Percentiles rank a stretch among this genome's conserved stretches.
Evolutionary conservation across 2,888 invertebrate species (phyloP).

Genomic region (Luffia ferchaultella): DNA sequence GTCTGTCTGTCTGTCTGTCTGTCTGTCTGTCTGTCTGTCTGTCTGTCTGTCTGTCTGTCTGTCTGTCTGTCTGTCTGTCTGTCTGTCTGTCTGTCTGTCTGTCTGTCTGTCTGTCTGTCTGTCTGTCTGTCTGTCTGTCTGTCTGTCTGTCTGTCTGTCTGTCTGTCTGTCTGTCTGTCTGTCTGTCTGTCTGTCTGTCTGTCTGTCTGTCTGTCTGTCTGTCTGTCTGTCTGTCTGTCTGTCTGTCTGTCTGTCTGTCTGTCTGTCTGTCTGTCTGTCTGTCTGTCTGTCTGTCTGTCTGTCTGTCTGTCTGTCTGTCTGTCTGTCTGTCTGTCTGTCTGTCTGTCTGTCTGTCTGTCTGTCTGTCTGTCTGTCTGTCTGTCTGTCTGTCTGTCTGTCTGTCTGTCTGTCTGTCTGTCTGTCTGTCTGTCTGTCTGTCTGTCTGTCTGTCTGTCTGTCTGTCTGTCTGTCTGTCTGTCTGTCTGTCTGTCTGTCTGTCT

Average conservation of each 20-base stretch:
- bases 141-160: conserved; percentile 16
- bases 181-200: conserved; percentile 17
- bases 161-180: conserved; percentile 18
- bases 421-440: conserved; percentile 2
- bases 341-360: conserved; percentile 2
- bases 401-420: conserved; percentile 2
- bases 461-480: conserved; percentile 1
- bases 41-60: conserved; percentile 17
- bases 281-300: conserved; percentile 18
- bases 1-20: conserved; percentile 18
- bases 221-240: conserved; percentile 16
- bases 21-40: conserved; percentile 17
- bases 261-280: conserved; percentile 18
- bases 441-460: conserved; percentile 2
- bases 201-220: conserved; percentile 17
- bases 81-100: conserved; percentile 17
- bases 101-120: conserved; percentile 17
- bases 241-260: conserved; percentile 16
- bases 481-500: conserved; percentile 1
- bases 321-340: conserved; percentile 11
- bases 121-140: conserved; percentile 14
- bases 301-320: conserved; percentile 15
- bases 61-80: conserved; percentile 16
- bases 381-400: conserved; percentile 2
- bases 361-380: conserved; percentile 2